Conservation (phyloP, 1,140 invertebrate genomes). For the Pogonomyrmex barbatus region DNA sequence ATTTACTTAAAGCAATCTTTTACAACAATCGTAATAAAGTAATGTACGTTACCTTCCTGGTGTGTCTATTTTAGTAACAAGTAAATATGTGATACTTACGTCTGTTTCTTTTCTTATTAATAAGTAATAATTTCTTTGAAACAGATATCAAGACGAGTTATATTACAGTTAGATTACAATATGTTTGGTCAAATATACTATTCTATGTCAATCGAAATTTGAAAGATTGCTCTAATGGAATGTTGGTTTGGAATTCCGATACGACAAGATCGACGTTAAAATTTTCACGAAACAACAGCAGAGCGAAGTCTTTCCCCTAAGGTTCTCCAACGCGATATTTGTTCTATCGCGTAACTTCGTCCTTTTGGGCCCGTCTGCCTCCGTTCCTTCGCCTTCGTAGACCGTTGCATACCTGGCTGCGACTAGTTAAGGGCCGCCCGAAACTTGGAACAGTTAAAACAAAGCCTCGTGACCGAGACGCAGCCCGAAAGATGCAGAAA, state of each 20-base stretch:
- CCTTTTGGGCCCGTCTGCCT: slow-evolving; percentile 47
- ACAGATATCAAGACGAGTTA: background rate
- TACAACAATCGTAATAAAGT: background rate
- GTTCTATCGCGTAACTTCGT: slow-evolving; percentile 29
- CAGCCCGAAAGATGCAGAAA: slow-evolving; percentile 5
- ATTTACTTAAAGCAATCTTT: background rate
- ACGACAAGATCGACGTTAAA: background rate
- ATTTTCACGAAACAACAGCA: slow-evolving; percentile 41
- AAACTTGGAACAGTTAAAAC: slow-evolving; percentile 82
- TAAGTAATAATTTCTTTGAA: background rate
- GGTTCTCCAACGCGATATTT: slow-evolving; percentile 63
- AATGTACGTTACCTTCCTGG: background rate
- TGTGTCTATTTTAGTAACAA: background rate
- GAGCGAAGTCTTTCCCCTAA: slow-evolving; percentile 49
- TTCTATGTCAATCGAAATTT: background rate
- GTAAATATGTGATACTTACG: background rate
- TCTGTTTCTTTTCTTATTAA: background rate
- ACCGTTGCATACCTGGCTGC: slow-evolving; percentile 76
- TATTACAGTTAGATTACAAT: background rate
- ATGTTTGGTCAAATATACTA: background rate
- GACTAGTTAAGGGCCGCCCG: slow-evolving; percentile 77
- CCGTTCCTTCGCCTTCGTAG: slow-evolving; percentile 7
- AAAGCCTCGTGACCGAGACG: slow-evolving; percentile 77
- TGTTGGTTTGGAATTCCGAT: background rate
- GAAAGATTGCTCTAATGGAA: background rate